Conservation (phyloP, 2,113 vertebrate genomes). For the Etheostoma spectabile region DNA sequence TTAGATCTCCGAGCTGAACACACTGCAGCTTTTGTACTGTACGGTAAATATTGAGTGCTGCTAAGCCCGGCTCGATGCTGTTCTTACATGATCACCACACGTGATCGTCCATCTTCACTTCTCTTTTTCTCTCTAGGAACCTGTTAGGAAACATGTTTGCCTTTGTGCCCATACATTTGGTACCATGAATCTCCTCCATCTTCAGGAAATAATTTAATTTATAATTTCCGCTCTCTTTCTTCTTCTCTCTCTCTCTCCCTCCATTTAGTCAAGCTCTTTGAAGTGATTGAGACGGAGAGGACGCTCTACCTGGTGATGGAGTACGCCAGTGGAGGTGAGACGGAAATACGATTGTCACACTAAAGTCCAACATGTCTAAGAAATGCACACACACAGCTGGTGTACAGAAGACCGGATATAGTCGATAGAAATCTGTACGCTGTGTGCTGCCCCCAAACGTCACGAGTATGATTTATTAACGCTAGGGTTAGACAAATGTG, state of each 20-base stretch:
- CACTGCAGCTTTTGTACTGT: slow-evolving; percentile 7
- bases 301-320: slow-evolving; percentile 98
- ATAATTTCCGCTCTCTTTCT: slow-evolving; percentile 2
- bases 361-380: background rate
- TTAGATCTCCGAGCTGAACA: slow-evolving; percentile 23
- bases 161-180: slow-evolving; percentile 30
- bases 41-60: slow-evolving; percentile 48
- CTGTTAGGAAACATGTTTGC: slow-evolving; percentile 9
- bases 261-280: slow-evolving; percentile 93
- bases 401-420: background rate
- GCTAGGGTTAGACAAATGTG: slow-evolving; percentile 44
- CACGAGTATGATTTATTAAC: slow-evolving; percentile 58
- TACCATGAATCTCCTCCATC: background rate
- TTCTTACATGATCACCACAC: slow-evolving; percentile 36
- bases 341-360: background rate
- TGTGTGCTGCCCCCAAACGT: background rate
- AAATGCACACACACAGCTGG: background rate
- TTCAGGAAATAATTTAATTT: slow-evolving; percentile 39
- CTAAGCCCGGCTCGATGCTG: slow-evolving; percentile 14
- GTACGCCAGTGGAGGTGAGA: slow-evolving; percentile 96
- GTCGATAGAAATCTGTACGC: background rate
- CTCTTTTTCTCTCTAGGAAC: background rate
- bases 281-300: slow-evolving; percentile 98
- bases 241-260: slow-evolving; percentile 1
- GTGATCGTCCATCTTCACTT: background rate